Base-by-base conservation (phyloP, 2,888 invertebrate genomes). In the Hoplodrina ambigua region DNA sequence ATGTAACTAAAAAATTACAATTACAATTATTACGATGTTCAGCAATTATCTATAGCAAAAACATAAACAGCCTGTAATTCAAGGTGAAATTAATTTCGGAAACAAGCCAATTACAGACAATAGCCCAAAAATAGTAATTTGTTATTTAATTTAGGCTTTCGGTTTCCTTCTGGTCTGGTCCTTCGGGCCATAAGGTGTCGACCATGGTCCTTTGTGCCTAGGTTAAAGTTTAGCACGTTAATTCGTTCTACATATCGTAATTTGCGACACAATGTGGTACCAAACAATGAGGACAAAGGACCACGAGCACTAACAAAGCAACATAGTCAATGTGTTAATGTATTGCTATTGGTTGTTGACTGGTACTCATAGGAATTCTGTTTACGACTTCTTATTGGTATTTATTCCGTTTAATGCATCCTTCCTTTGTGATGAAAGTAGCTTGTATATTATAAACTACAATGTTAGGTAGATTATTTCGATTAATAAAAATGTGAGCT, bases 181-280 rank as follows among this genome's bases (percentile, higher is more conserved):
- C 49, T 74, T 72, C 70, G 69, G 75, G 76, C 88, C 91, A 91
- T 91, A 92, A 87, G 92, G 92, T 82, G 89, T 83, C 63, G 83
- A 86, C 88, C 89, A 88, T 88, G 87, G 84, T 82, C 64, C 65
- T 87, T 88, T 92, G 90, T 91, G 81, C 63, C 78, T 78, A 78
- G 70, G 25, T 75, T 83, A 82, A 87, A 81, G 84, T 79, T 84
- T 75, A 78, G 85, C 87, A 87, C 82, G 86, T 85, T 89, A 88
- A 90, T 89, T 86, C 81, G 80, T 78, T 82, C 80, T 74, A 76
- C 77, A 79, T 78, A 73, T 77, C n/a, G 68, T 64, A 77, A 81
- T 85, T 85, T 77, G 80, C 75, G 78, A 69, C 73, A 79, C 77
- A 84, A 83, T 84, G 69, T 71, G 76, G 25, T 54, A 75, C 55